A percentile compares a stretch with the other conserved stretches of the same genome.
These are phyloP conservation scores for Psittacus erithacus DNA, from an alignment of 2,113 vertebrate species.

Conservation along the genomic window DNA sequence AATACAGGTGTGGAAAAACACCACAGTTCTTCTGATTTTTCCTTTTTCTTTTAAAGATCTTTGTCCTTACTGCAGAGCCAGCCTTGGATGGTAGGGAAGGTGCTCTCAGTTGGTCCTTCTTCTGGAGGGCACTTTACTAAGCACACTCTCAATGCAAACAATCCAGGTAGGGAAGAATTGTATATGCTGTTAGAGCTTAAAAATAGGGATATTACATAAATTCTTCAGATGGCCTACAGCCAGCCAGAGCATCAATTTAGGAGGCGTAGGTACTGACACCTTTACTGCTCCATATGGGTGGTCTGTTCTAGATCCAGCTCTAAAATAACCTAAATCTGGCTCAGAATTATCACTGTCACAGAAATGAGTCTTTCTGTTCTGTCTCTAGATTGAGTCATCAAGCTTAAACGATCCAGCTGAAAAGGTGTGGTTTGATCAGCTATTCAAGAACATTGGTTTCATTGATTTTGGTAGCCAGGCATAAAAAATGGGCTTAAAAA, in stretches of 20 bases:
- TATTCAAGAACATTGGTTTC: neutral
- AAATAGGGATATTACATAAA: neutral
- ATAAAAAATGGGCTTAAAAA: neutral
- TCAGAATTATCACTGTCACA: neutral
- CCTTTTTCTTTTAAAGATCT: neutral
- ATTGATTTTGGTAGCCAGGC: neutral
- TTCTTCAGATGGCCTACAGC: no score
- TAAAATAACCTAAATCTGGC: neutral
- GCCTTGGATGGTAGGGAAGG: neutral
- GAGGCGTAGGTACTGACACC: neutral
- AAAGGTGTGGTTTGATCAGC: neutral
- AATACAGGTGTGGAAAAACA: neutral
- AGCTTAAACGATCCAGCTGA: neutral
- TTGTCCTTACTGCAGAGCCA: neutral
- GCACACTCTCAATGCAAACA: no score
- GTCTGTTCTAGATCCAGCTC: neutral
- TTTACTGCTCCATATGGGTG: neutral
- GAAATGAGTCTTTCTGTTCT: neutral
- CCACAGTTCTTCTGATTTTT: neutral
- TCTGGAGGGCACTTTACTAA: neutral
- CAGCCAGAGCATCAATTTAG: fast-evolving
- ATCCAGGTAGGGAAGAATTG: neutral
- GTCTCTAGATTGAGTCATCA: neutral
- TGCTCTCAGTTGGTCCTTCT: neutral
- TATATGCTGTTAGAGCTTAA: neutral